Base-by-base conservation (phyloP, 2,797 vertebrate genomes). In the Uromys caudimaculatus region DNA sequence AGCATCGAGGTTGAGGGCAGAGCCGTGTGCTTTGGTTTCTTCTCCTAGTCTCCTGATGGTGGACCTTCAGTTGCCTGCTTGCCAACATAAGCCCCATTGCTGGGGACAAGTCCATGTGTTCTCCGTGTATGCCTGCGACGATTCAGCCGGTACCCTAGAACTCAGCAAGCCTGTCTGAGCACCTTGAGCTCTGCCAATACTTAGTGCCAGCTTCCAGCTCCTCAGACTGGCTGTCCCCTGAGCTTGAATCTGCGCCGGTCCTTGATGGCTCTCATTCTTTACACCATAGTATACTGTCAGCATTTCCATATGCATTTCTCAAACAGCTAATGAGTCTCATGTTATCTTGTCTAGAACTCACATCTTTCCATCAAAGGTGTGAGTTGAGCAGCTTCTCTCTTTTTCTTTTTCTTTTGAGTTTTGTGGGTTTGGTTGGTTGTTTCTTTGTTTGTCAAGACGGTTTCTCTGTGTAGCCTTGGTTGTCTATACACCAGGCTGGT, bases 1-100 rank as follows among this genome's bases (percentile, higher is more conserved):
- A 6, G 32, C 10, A 0, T 0, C 4, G 6, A 13, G 17, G 14
- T 3, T n/a, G 32, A 67, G 44, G 24, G 5, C 5, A 23, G 35
- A 21, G 56, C 3, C 81, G 5, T 12, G 3, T 23, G 6, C 58
- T 23, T 50, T 2, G 0, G 41, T 73, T 67, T 38, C 67, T 60
- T 41, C 32, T 23, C n/a, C 62, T 35, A 5, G 4, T 41, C 4
- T 5, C 71, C 54, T 58, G n/a, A 29, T 0, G 35, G n/a, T 16
- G n/a, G 44, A 32, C 32, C 6, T 0, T 75, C 24, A 0, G 19
- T 13, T 58, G n/a, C 27, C 78, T 44, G 2, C 9, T 14, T 21
- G 2, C 27, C 56, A 24, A n/a, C 41, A n/a, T 2, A 19, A 44
- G 29, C 62, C 50, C 6, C 23, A 19, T 1, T 4, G 19, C 27